Percentiles rank a stretch among this genome's conserved stretches.
phyloP scores from a whole-genome alignment of 2,113 vertebrate species.

The Anolis carolinensis region DNA sequence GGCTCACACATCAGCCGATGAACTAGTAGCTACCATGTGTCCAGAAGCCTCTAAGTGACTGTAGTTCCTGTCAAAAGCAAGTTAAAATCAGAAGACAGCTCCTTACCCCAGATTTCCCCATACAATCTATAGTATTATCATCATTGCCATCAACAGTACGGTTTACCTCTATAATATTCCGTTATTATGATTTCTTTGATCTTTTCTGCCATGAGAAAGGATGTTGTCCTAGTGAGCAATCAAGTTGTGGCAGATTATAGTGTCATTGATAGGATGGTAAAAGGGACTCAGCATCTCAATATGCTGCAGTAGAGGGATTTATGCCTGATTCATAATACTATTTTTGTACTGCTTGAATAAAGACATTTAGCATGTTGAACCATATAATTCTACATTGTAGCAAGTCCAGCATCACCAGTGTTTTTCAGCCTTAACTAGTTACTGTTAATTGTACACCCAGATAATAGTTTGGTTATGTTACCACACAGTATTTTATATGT shows the following conservation, averaged over 20 bases:
- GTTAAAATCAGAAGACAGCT: neutral
- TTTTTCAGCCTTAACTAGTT: neutral
- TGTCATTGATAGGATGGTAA: neutral
- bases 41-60: neutral
- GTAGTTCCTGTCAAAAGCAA: neutral
- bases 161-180: neutral
- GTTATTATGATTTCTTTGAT: neutral
- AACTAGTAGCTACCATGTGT: neutral
- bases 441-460: neutral
- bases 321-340: neutral
- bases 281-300: too few species aligned
- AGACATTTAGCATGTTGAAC: neutral
- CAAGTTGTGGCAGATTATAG: neutral
- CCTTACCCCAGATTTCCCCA: too few species aligned
- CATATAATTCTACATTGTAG: neutral
- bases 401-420: neutral
- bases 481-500: neutral
- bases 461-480: neutral
- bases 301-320: neutral
- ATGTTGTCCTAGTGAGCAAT: neutral
- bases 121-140: neutral
- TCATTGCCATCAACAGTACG: neutral
- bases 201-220: neutral
- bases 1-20: neutral
- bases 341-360: slow-evolving; percentile 28